Evolutionary conservation across 2,888 invertebrate genomes (phyloP), one percentile per base, ranked within the genome.

Genomic region (Venusia cambrica): DNA sequence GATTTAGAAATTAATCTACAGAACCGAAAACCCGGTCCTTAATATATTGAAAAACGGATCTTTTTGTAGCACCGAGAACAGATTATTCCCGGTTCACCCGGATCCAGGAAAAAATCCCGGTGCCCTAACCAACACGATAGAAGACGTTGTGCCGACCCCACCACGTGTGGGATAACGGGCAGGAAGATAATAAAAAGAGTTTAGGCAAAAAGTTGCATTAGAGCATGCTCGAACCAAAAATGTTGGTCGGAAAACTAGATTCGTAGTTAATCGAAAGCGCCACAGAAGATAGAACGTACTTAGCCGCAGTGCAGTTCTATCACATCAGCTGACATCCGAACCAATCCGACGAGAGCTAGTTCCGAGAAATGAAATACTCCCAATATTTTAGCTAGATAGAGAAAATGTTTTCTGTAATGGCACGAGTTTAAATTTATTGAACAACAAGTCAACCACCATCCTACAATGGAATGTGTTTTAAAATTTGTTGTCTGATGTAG

Each of bases 401-500:
- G 24, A 8, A 24, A 25, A 31, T 11, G 25, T 27, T 33, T 13
- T 33, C 19, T 19, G 10, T 10, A 30, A 34, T 25, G 7, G 18
- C 12, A 24, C n/a, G 13, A 33, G 17, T 17, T 17, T 17, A 21
- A 16, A 38, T 29, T 29, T 40, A 40, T 22, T 8, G 27, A 24
- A 33, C 28, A 32, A 39, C 35, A 19, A 36, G 24, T 29, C 36
- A 29, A 29, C 31, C 36, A 29, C 24, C 31, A 28, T 27, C 26
- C 24, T 24, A 31, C 12, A 31, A 35, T 39, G 34, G 15, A 38
- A 30, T 18, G 22, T 21, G 31, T 36, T 40, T 24, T 27, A 40
- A 30, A 39, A 35, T 40, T 35, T 40, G 34, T 34, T 34, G 28
- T 32, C 32, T 26, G 27, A 17, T 27, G 30, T 35, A n/a, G n/a